Conservation (phyloP, 1,140 invertebrate genomes). For the Drosophila tropicalis region DNA sequence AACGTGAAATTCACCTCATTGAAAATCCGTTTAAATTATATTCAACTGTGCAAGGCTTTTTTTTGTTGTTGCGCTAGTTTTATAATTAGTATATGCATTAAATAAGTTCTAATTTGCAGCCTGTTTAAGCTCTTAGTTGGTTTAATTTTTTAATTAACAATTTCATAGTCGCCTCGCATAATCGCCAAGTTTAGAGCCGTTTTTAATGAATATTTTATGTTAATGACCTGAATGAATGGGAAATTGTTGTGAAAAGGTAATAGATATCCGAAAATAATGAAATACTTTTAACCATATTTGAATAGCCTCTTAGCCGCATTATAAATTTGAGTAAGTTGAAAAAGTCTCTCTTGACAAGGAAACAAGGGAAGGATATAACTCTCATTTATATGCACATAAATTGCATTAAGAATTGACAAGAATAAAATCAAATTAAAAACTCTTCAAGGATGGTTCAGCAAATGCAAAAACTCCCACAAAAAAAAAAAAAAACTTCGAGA, state of each 20-base stretch:
- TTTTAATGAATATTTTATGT: slow-evolving; percentile 15
- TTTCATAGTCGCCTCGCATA: neutral
- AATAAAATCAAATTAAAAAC: slow-evolving; percentile 50
- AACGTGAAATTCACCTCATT: neutral
- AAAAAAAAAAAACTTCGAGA: slow-evolving; percentile 24
- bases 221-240: neutral
- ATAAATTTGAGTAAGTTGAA: slow-evolving; percentile 35
- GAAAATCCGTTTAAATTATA: neutral
- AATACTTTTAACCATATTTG: slow-evolving; percentile 28
- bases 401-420: slow-evolving; percentile 52
- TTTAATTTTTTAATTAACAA: slow-evolving; percentile 9
- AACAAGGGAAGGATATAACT: neutral
- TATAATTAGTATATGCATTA: slow-evolving; percentile 6
- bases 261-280: slow-evolving; percentile 4
- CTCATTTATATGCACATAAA: slow-evolving; percentile 60
- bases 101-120: neutral
- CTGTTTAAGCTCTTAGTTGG: neutral
- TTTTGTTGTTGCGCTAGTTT: neutral
- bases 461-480: neutral
- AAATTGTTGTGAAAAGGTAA: neutral
- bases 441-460: slow-evolving; percentile 24
- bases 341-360: slow-evolving; percentile 9
- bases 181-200: slow-evolving; percentile 12
- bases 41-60: neutral
- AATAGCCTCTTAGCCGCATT: slow-evolving; percentile 20